Conservation (phyloP, 2,113 vertebrate genomes). For the Sylvietta virens region DNA sequence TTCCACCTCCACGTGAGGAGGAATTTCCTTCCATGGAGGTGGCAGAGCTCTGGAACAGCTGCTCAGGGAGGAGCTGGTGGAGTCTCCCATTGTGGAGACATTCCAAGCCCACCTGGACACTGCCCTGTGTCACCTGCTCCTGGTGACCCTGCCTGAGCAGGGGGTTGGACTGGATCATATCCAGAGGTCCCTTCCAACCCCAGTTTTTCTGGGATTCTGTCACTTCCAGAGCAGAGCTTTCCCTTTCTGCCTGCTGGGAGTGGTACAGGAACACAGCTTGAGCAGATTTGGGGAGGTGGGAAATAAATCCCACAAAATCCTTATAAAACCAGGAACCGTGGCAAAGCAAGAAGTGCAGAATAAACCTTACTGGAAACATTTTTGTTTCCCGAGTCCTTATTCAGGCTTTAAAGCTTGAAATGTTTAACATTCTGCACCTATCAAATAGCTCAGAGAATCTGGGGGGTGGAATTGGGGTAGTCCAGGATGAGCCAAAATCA, state of each 20-base stretch:
- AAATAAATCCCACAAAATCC: neutral
- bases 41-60: neutral
- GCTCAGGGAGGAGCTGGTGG: neutral
- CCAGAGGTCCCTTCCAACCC: neutral
- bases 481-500: neutral
- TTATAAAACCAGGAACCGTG: neutral
- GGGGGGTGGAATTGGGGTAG: neutral
- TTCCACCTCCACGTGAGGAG: neutral
- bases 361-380: neutral
- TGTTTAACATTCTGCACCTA: neutral
- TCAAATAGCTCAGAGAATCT: neutral
- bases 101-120: neutral
- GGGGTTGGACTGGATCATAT: neutral
- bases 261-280: neutral
- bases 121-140: neutral
- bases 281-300: neutral
- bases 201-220: fast-evolving
- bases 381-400: neutral
- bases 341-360: neutral
- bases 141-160: neutral
- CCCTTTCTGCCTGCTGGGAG: neutral
- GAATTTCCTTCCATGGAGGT: neutral
- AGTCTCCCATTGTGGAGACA: neutral
- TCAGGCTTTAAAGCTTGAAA: neutral
- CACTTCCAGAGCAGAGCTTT: neutral